phyloP scores from a whole-genome alignment of 1,140 invertebrate genomes.

The Drosophila ficusphila region DNA sequence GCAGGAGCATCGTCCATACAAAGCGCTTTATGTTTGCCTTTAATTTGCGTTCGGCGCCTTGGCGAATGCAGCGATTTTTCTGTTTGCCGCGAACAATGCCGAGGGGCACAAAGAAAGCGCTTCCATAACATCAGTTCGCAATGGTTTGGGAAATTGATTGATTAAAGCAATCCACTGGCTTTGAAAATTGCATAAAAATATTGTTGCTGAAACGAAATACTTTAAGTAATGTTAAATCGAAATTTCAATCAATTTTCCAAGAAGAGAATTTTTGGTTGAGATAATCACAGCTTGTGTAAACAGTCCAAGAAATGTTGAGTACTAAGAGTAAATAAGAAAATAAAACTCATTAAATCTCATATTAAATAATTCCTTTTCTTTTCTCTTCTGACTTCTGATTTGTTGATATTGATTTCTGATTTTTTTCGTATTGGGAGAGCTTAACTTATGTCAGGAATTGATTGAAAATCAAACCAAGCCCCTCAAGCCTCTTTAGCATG shows the following conservation, averaged over 20 bases:
- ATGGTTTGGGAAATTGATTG: constrained; percentile 27
- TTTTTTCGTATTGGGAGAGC: neutral
- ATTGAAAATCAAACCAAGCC: constrained; percentile 74
- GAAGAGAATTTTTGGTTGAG: no score
- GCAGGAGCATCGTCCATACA: constrained; percentile 17
- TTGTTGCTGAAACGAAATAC: neutral
- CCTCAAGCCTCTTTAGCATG: constrained; percentile 71
- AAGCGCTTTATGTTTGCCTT: constrained; percentile 63
- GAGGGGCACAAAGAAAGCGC: constrained; percentile 2
- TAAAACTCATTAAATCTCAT: neutral
- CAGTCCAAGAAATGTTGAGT: no score
- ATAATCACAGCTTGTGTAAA: no score
- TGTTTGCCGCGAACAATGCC: constrained; percentile 51
- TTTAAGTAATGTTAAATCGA: no score
- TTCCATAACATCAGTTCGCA: constrained; percentile 16
- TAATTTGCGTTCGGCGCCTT: constrained; percentile 76
- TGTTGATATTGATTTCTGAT: neutral
- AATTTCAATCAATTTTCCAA: no score
- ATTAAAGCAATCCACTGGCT: neutral
- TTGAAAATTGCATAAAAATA: neutral
- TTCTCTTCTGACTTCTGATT: neutral
- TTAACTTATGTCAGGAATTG: constrained; percentile 32
- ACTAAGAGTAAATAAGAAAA: no score
- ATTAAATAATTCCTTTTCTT: neutral
- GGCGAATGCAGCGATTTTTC: constrained; percentile 55